Conservation (phyloP, 1,140 invertebrate species). For the Drosophila eugracilis region DNA sequence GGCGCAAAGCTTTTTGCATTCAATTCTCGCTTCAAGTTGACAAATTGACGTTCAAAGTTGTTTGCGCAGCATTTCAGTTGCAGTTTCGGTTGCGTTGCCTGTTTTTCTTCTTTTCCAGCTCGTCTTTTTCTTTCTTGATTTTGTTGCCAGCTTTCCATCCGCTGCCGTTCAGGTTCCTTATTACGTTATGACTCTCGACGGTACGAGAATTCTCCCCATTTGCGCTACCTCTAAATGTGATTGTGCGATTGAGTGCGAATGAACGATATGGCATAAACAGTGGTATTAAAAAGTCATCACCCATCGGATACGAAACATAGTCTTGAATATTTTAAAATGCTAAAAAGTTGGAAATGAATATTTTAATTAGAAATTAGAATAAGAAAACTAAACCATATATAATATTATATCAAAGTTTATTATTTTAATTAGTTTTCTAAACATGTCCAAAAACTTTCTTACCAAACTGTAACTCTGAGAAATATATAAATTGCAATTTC, state of each 20-base stretch:
- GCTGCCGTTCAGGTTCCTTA: conserved; percentile 67
- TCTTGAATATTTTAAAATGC: too few species aligned
- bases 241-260: conserved; percentile 32
- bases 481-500: conserved; percentile 63
- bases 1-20: conserved; percentile 76
- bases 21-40: conserved; percentile 81
- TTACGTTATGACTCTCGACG: conserved; percentile 71
- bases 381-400: too few species aligned
- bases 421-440: too few species aligned
- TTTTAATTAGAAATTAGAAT: too few species aligned
- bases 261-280: conserved; percentile 20
- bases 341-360: too few species aligned
- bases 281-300: conserved; percentile 11
- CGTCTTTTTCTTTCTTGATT: not conserved
- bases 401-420: too few species aligned
- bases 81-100: conserved; percentile 72
- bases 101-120: conserved; percentile 38
- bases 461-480: conserved; percentile 43
- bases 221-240: conserved; percentile 53
- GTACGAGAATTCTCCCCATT: conserved; percentile 51
- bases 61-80: conserved; percentile 81
- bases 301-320: too few species aligned
- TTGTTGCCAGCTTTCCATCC: conserved; percentile 15
- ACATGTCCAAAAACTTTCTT: not conserved
- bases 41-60: conserved; percentile 83